Evolutionary conservation across 2,113 vertebrate species (phyloP).

Genomic region (Pelodiscus sinensis): DNA sequence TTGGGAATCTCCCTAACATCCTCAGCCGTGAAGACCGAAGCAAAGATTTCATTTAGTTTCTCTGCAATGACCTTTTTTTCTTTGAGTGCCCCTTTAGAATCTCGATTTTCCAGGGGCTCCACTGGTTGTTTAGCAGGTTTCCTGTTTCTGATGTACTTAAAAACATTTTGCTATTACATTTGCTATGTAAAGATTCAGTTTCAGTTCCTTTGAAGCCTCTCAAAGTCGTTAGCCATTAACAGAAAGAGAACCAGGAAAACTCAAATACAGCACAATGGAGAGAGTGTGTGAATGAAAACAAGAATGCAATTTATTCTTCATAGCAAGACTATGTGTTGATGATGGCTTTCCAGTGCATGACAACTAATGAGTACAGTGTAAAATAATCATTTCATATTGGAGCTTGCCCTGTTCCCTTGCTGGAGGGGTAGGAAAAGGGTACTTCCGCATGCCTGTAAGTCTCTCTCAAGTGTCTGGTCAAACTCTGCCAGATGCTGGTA

Average conservation of each 20-base stretch:
- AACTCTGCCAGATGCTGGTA: neutral
- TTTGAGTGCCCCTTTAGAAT: no score
- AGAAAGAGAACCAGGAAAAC: rapidly evolving
- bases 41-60: no score
- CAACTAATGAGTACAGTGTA: rapidly evolving
- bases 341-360: rapidly evolving
- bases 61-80: no score
- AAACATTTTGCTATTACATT: no score
- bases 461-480: rapidly evolving
- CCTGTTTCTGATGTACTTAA: no score
- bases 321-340: rapidly evolving
- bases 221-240: neutral
- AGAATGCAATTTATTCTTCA: rapidly evolving
- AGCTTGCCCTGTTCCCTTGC: neutral
- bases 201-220: rapidly evolving
- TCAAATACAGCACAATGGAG: rapidly evolving
- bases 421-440: neutral
- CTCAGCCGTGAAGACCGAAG: no score
- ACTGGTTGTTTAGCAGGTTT: no score
- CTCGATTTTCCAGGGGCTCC: no score
- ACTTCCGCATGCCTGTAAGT: neutral
- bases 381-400: neutral
- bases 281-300: rapidly evolving
- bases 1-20: no score
- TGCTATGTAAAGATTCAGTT: neutral